Conservation (phyloP, 2,113 vertebrate species). For the Semicossyphus pulcher region DNA sequence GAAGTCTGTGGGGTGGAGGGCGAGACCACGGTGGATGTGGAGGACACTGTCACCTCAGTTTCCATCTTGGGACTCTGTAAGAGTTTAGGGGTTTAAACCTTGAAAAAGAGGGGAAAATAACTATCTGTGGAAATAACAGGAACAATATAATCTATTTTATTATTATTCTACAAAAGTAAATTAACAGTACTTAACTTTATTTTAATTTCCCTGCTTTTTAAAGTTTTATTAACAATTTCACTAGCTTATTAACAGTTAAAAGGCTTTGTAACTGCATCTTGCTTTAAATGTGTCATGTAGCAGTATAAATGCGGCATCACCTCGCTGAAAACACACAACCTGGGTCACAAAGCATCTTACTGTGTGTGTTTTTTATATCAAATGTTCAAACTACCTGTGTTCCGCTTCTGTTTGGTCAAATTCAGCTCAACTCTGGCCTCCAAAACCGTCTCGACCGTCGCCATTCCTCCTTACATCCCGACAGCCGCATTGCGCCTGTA, state of each 20-base stretch:
- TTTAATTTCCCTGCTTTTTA: neutral
- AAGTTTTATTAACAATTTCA: slow-evolving; percentile 2
- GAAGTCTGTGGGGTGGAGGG: slow-evolving; percentile 13
- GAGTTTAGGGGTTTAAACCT: slow-evolving; percentile 11
- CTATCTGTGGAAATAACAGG: neutral
- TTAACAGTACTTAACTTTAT: slow-evolving; percentile 18
- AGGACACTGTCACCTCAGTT: slow-evolving; percentile 40
- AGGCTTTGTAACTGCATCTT: neutral
- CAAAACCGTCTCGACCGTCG: slow-evolving; percentile 76
- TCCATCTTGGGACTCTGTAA: slow-evolving; percentile 54
- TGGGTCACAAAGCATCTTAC: fast-evolving
- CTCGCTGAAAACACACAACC: neutral
- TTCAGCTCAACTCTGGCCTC: slow-evolving; percentile 52
- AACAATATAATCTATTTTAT: neutral
- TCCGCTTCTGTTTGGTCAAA: slow-evolving; percentile 65
- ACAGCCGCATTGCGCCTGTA: slow-evolving; percentile 80
- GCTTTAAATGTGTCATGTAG: neutral
- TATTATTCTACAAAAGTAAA: neutral
- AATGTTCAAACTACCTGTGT: slow-evolving; percentile 53
- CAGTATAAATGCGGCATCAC: neutral
- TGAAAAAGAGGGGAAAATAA: neutral
- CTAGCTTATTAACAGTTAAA: neutral
- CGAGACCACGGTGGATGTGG: slow-evolving; percentile 34
- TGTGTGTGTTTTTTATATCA: neutral
- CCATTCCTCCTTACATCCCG: slow-evolving; percentile 85